Percentiles rank a stretch among this genome's conserved stretches.
These are phyloP conservation scores for Liodrosophila aerea DNA, from an alignment of 2,888 invertebrate species.

Conservation along the genomic window DNA sequence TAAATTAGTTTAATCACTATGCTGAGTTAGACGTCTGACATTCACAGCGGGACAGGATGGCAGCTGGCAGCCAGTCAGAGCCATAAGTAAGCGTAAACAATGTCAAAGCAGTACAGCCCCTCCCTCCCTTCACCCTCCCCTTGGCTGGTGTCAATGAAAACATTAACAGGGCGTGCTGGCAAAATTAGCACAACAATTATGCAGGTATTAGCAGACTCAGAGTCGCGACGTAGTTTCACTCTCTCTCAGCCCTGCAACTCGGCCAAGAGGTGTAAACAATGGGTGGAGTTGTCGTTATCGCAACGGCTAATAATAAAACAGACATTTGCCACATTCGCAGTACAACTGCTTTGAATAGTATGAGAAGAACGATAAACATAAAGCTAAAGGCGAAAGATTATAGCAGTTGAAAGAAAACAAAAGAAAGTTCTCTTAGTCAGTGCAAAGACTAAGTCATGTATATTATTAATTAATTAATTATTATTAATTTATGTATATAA, in stretches of 20 bases:
- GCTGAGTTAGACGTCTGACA: conserved; percentile 24
- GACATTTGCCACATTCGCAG: too few species aligned
- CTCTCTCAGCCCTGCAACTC: neutral
- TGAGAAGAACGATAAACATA: too few species aligned
- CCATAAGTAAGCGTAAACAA: conserved; percentile 76
- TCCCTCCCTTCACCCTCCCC: conserved; percentile 5
- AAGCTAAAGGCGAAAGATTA: too few species aligned
- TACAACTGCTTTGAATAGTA: too few species aligned
- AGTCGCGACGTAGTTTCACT: conserved; percentile 23
- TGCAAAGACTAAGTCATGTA: too few species aligned
- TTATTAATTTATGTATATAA: too few species aligned
- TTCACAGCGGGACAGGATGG: conserved; percentile 14
- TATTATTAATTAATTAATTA: too few species aligned
- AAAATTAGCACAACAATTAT: conserved; percentile 73
- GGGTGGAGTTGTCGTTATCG: conserved; percentile 9
- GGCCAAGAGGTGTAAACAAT: conserved; percentile 29
- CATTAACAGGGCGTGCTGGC: conserved; percentile 75
- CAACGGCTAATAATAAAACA: too few species aligned
- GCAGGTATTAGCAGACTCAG: conserved; percentile 61
- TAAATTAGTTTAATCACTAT: conserved; percentile 77
- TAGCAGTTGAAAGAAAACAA: too few species aligned
- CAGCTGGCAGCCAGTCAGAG: conserved; percentile 35
- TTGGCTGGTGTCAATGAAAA: conserved; percentile 66
- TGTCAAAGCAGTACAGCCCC: conserved; percentile 69
- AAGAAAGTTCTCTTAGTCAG: too few species aligned